Percentiles rank a stretch among this genome's conserved stretches.
Evolutionary conservation across 1,140 invertebrate species (phyloP).

Genomic region (Trichonephila clavipes): DNA sequence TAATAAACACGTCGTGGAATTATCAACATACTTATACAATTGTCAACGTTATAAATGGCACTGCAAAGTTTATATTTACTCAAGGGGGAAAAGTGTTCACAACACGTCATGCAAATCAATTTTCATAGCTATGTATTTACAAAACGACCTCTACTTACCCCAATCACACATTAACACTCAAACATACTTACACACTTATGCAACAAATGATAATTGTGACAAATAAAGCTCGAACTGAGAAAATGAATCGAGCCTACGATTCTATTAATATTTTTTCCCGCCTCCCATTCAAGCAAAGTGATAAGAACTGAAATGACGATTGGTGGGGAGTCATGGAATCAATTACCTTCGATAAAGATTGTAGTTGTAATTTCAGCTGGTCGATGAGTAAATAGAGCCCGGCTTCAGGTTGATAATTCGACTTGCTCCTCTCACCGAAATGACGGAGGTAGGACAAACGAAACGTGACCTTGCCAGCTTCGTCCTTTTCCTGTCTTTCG

Average conservation of each 20-base stretch:
- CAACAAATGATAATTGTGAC: too few relatives aligned
- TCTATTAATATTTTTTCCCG: not conserved
- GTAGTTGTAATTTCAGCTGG: conserved; percentile 10
- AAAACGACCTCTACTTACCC: too few relatives aligned
- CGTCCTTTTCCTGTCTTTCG: conserved; percentile 20
- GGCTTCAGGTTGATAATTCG: not conserved
- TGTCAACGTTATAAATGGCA: too few relatives aligned
- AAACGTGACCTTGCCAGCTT: conserved; percentile 30
- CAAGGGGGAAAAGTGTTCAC: too few relatives aligned
- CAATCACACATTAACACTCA: too few relatives aligned
- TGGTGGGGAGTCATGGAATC: not conserved
- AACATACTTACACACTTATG: too few relatives aligned
- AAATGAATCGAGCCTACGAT: not conserved
- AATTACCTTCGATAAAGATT: not conserved
- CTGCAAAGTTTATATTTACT: too few relatives aligned
- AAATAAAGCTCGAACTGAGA: too few relatives aligned
- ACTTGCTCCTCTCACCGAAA: conserved; percentile 8
- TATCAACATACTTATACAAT: too few relatives aligned
- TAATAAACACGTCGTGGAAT: too few relatives aligned
- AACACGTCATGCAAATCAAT: too few relatives aligned
- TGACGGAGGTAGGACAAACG: conserved; percentile 29
- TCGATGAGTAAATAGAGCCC: not conserved
- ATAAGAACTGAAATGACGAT: not conserved
- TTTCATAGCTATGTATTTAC: too few relatives aligned
- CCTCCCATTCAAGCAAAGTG: not conserved